Conservation (phyloP, 1,140 invertebrate genomes). For the Capitella teleta region DNA sequence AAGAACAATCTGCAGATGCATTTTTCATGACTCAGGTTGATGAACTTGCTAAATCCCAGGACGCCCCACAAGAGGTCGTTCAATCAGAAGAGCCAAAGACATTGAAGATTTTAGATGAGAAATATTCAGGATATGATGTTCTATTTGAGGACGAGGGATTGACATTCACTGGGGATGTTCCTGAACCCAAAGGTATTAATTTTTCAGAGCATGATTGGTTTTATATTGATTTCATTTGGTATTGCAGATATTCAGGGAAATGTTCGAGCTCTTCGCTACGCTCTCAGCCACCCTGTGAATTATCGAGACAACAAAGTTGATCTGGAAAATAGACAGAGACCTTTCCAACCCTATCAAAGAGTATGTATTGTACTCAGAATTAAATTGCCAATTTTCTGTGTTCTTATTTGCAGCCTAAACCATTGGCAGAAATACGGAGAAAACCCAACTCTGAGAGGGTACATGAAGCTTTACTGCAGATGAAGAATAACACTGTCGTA, state of each 20-base stretch:
- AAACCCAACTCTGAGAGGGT: no score
- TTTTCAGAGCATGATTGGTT: neutral
- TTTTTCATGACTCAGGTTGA: conserved; percentile 39
- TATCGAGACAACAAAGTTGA: conserved; percentile 25
- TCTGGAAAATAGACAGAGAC: conserved; percentile 21
- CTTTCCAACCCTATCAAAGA: conserved; percentile 24
- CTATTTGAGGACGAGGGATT: no score
- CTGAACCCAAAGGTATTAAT: neutral
- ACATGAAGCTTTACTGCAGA: no score
- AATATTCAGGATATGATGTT: neutral
- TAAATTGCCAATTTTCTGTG: no score
- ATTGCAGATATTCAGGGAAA: conserved; percentile 28
- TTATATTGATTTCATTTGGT: no score
- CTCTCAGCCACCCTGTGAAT: conserved; percentile 24
- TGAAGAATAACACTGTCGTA: no score
- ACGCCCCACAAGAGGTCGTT: neutral
- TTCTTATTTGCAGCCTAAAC: no score
- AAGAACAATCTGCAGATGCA: conserved; percentile 15
- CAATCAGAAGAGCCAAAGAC: neutral
- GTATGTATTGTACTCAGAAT: no score
- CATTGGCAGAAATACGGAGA: no score
- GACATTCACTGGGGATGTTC: no score
- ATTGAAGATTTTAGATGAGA: neutral
- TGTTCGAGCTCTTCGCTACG: conserved; percentile 26
- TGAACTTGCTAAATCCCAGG: neutral